Base-by-base conservation (phyloP, 2,113 vertebrate species). In the Mus spicilegus region DNA sequence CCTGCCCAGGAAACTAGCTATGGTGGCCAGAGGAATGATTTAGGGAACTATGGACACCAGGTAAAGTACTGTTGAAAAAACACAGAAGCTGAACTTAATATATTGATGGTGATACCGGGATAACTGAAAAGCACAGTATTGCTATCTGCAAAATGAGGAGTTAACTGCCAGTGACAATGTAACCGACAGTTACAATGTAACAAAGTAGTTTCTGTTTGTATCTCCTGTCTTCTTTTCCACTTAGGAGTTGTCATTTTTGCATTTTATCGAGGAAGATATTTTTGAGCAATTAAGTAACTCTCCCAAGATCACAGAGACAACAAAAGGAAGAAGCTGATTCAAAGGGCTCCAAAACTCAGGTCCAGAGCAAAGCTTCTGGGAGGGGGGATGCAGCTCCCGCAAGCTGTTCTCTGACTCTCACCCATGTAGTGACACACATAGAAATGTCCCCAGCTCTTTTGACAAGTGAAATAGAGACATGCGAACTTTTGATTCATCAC, bases 211-310 rank as follows among this genome's bases (percentile, higher is more conserved):
- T 77, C 46, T 56, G 13, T 22, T 12, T 0, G 67, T 73, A 86
- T 90, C 26, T 90, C 75, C 67, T 75, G 63, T 90, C 49, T 86
- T 84, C 30, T 73, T 94, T 76, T 56, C 87, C 80, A 88, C 39
- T 63, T n/a, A 39, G 11, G 30, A 65, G 80, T 73, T 97, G 54
- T 42, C 72, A 85, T 82, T 95, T 80, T 85, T 72, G 39, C 72
- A 75, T 93, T 93, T 96, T 93, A 86, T 58, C 86, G 67, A 95
- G 63, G 46, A 90, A 96, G 75, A 90, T 42, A 89, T 42, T 87
- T 10, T 94, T 93, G 46, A 95, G 75, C 87, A 94, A 89, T 81
- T 89, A 93, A 96, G 4, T 86, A 90, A 81, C 65, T 94, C 51
- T 89, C 72, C 82, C 24, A 87, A 94, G 89, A 39, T 73, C 67